Evolutionary conservation across 2,113 vertebrate genomes (phyloP).

Genomic region (Anser cygnoides): DNA sequence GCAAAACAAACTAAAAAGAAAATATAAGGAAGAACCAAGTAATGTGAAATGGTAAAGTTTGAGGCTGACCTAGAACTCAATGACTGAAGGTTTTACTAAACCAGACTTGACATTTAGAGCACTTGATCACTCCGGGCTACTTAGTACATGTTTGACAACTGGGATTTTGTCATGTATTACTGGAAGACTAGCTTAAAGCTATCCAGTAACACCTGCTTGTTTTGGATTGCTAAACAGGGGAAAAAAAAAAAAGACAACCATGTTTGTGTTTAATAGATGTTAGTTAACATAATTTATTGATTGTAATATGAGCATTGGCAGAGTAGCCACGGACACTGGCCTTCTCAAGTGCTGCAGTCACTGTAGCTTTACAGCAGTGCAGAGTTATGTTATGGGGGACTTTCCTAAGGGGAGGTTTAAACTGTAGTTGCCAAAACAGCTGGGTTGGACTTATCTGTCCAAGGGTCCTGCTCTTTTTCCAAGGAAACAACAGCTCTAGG

Average conservation of each 20-base stretch:
- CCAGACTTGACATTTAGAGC: neutral
- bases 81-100: neutral
- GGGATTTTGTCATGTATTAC: neutral
- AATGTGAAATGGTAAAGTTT: neutral
- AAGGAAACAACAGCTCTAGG: neutral
- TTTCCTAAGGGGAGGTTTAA: neutral
- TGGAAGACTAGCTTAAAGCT: neutral
- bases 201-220: neutral
- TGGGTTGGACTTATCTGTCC: neutral
- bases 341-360: neutral
- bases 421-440: neutral
- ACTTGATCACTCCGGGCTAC: neutral
- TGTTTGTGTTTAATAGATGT: neutral
- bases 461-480: neutral
- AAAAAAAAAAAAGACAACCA: neutral
- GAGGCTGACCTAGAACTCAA: neutral
- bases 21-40: neutral
- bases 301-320: neutral
- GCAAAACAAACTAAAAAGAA: neutral
- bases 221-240: neutral
- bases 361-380: neutral
- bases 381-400: neutral
- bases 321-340: neutral
- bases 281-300: neutral
- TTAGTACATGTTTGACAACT: neutral